Evolutionary conservation across 2,888 invertebrate species (phyloP), one percentile per base, ranked within the genome.

Genomic region (Catotricha subobsoleta): DNA sequence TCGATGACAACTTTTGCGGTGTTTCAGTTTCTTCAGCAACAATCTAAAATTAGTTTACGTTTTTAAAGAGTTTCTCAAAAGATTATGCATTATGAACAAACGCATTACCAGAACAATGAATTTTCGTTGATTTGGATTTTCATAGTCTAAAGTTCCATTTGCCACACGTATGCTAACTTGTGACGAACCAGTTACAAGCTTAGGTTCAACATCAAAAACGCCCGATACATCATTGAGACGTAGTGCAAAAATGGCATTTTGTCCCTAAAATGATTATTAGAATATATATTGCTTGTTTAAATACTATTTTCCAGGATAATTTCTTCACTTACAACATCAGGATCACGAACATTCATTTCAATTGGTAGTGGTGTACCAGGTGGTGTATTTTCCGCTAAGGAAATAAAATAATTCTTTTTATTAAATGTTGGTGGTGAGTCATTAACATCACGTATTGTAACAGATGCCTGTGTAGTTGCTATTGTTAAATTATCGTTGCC

Each of bases 41-140:
- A n/a, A 84, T 76, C 78, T 78, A 51, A 2, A 51, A 42, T 33
- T 21, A 23, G 20, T 15, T 12, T 5, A 20, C 15, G 16, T 27
- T 5, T 13, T 41, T 23, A 39, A 33, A 30, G 12, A 19, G 19
- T 16, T 15, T 31, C 16, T n/a, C 30, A 29, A 27, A 9, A 20
- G 6, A 37, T 36, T 41, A 19, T 21, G 41, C 15, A 35, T 15
- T 33, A 36, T 16, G 12, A 6, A 6, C 6, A 36, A 23, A 31
- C 39, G 8, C 13, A n/a, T 65, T 56, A 78, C 83, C 59, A 87
- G 67, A 38, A 90, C 72, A 48, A 90, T 83, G 54, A 88, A 90
- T 62, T 90, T 88, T 47, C 87, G 70, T 58, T 88, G 84, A 62
- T 90, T 90, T 12, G 86, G 84, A 60, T 90, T 86, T 58, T 91